phyloP scores from a whole-genome alignment of 2,113 vertebrate genomes.

The Bungarus multicinctus region DNA sequence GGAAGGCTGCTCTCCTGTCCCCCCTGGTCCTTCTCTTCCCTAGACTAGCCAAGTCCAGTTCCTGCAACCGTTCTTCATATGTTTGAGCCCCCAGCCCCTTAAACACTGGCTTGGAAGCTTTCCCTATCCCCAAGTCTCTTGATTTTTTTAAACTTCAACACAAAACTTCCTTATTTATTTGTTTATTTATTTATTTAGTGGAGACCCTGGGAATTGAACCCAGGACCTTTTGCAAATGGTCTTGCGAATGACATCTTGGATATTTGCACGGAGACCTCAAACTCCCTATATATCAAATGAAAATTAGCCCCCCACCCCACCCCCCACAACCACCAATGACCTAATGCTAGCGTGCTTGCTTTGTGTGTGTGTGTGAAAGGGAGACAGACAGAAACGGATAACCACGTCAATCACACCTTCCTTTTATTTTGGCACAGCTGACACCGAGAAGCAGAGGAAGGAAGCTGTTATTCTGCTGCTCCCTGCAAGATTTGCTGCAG shows the following conservation, averaged over 20 bases:
- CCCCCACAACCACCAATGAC: not conserved
- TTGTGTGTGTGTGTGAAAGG: not conserved
- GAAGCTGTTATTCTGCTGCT: not conserved
- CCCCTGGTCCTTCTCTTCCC: no score
- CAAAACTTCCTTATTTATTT: not conserved
- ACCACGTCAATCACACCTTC: not conserved
- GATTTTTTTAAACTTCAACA: not conserved
- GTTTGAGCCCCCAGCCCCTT: not conserved
- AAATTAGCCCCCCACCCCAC: not conserved
- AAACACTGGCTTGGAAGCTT: not conserved
- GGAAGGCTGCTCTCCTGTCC: no score
- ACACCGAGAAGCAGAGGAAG: not conserved
- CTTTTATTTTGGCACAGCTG: not conserved
- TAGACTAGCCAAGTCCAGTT: accelerated
- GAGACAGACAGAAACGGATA: not conserved
- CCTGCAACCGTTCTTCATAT: not conserved
- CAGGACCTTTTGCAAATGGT: not conserved
- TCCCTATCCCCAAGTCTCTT: not conserved
- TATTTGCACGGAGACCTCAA: not conserved
- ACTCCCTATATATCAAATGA: not conserved
- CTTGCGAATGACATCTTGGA: not conserved
- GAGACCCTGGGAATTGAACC: not conserved
- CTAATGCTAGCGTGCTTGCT: not conserved
- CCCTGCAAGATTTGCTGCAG: not conserved
- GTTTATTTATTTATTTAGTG: not conserved